A percentile compares a stretch with the other conserved stretches of the same genome.
phyloP scores from a whole-genome alignment of 2,797 vertebrate species.

The Carapus acus region DNA sequence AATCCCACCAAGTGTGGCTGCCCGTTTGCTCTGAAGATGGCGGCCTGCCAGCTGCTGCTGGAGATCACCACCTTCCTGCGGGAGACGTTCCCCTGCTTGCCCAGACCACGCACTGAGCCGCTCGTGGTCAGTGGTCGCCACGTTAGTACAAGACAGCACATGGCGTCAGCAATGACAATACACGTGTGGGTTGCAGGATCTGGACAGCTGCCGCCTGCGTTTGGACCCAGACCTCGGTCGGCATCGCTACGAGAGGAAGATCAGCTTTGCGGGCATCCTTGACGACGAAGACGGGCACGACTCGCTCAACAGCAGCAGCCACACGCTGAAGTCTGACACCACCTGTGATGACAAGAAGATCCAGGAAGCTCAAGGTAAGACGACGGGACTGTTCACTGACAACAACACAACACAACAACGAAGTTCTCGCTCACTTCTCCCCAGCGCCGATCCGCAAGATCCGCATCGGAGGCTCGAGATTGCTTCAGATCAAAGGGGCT shows the following conservation, averaged over 20 bases:
- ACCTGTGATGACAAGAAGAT: constrained; percentile 90
- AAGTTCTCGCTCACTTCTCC: constrained; percentile 15
- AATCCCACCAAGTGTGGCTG: constrained; percentile 98
- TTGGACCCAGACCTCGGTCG: constrained; percentile 93
- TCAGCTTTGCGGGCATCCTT: constrained; percentile 97
- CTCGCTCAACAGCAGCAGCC: constrained; percentile 97
- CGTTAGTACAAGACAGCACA: no score
- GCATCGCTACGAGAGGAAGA: constrained; percentile 97
- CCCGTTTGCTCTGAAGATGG: constrained; percentile 98
- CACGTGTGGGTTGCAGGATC: constrained; percentile 70
- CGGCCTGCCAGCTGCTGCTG: constrained; percentile 92
- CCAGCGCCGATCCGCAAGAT: constrained; percentile 85
- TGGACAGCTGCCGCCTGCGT: constrained; percentile 90
- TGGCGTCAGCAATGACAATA: not conserved
- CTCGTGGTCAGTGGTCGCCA: constrained; percentile 79
- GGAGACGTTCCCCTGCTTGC: constrained; percentile 94
- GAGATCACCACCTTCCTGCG: constrained; percentile 97
- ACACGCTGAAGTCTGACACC: constrained; percentile 95
- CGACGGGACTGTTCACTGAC: not conserved
- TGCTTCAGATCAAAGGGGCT: constrained; percentile 99
- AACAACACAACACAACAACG: constrained; percentile 7
- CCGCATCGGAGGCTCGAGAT: constrained; percentile 92
- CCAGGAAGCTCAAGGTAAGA: constrained; percentile 71
- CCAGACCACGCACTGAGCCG: constrained; percentile 90
- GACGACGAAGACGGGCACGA: constrained; percentile 96